Evolutionary conservation across 1,140 invertebrate genomes (phyloP), one percentile per base, ranked within the genome.

Genomic region (Ditylenchus dipsaci): DNA sequence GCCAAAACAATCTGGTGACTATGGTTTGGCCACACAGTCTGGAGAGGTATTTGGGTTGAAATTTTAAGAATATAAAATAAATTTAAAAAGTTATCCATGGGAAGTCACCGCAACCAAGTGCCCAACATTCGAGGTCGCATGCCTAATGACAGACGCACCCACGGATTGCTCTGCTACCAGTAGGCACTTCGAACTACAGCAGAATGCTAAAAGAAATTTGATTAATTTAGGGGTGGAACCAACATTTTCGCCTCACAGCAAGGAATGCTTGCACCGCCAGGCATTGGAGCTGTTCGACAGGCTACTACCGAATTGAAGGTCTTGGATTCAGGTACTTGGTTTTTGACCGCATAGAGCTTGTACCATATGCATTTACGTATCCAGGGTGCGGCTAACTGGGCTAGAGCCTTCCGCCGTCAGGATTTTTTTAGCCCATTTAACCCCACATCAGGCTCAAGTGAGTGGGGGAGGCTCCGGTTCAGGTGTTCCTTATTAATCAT

Each of bases 241-340:
- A 95, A 95, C 86, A 91, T 92, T 79, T 89, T 92, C 49, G 91
- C 91, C 8, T 89, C 89, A 0, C 91, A 93, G 81, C 81, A 84
- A 15, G 93, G 93, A 19, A 89, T 91, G 78, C 29, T 47, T 26
- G 67, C 38, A 1, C 43, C 69, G 17, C 69, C 69, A 17, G 69
- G 82, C 27, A 59, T 82, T 29, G 80, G 80, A 21, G 80, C 80
- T 43, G 78, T 83, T 45, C 75, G 80, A 47, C 78, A 83, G 53
- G 79, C 79, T 9, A 82, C 81, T 29, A 77, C 67, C 17, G 77
- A 82, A 78, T 83, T 61, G 80, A 82, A 47, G 79, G 79, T 27
- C 65, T 81, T 21, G 78, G 78, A 42, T 79, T 79, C 74, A 77
- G 53, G 78, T 78, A 68, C 73, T 11, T 21, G 26, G 5, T 38